Conservation (phyloP, 2,888 invertebrate species). For the Panorpa germanica region DNA sequence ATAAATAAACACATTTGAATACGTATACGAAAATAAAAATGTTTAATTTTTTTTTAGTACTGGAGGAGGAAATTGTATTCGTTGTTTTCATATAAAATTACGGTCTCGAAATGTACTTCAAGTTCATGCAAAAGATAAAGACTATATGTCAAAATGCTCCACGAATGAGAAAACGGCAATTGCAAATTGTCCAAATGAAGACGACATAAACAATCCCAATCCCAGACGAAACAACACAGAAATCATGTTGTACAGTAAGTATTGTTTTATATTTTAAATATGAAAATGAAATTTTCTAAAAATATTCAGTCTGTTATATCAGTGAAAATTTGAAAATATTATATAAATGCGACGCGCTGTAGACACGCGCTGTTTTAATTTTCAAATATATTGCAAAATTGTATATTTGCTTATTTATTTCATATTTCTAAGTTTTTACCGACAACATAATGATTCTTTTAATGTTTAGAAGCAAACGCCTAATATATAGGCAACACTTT, state of each 20-base stretch:
- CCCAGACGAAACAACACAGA: slow-evolving; percentile 20
- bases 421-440: no score
- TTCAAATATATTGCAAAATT: no score
- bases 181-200: slow-evolving; percentile 32
- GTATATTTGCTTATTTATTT: no score
- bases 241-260: slow-evolving; percentile 41
- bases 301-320: slow-evolving; percentile 5
- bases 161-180: slow-evolving; percentile 35
- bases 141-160: slow-evolving; percentile 33
- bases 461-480: no score
- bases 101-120: slow-evolving; percentile 39
- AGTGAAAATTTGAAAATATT: no score
- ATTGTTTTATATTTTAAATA: slow-evolving; percentile 6
- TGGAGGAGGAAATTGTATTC: slow-evolving; percentile 33
- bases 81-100: slow-evolving; percentile 37
- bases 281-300: slow-evolving; percentile 4
- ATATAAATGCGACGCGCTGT: no score
- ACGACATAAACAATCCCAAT: slow-evolving; percentile 17
- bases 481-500: no score
- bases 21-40: slow-evolving; percentile 9
- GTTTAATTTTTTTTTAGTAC: slow-evolving; percentile 21
- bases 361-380: no score
- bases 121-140: slow-evolving; percentile 34
- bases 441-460: no score
- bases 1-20: slow-evolving; percentile 12